A percentile compares a stretch with the other conserved stretches of the same genome.
Conservation (phyloP, 2,113 vertebrate genomes). For the Arizona elegans region DNA sequence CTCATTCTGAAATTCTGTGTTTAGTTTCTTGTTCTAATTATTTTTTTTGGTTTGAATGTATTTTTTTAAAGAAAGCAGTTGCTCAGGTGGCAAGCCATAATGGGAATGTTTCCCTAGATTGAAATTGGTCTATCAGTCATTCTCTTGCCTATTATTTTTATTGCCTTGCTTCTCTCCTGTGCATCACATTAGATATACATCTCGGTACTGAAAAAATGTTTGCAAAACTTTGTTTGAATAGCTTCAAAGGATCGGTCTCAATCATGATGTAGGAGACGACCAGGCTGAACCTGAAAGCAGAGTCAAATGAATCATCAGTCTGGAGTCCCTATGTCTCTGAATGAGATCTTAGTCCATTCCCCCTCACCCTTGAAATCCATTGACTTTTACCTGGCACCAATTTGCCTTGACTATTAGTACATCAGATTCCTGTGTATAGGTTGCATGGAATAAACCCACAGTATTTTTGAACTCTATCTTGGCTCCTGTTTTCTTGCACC, state of each 20-base stretch:
- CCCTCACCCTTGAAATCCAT: no score
- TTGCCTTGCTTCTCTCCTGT: neutral
- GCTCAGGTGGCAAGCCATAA: neutral
- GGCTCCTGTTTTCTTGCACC: no score
- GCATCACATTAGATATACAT: neutral
- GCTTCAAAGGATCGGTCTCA: neutral
- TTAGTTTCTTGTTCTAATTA: neutral
- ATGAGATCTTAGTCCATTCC: no score
- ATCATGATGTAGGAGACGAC: neutral
- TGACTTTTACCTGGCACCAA: no score
- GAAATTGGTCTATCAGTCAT: neutral
- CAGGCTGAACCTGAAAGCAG: no score
- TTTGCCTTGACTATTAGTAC: no score
- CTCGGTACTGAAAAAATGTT: neutral
- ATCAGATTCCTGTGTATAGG: no score
- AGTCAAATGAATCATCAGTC: no score
- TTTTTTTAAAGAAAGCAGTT: neutral
- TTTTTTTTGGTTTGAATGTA: neutral
- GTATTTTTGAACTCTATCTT: no score
- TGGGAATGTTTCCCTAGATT: neutral
- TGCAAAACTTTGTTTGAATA: neutral
- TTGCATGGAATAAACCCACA: no score
- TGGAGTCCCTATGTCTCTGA: no score
- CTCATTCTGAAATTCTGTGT: neutral
- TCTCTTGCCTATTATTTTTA: neutral